A percentile compares a stretch with the other conserved stretches of the same genome.
phyloP scores from a whole-genome alignment of 2,113 vertebrate genomes.

The Neomonachus schauinslandi region DNA sequence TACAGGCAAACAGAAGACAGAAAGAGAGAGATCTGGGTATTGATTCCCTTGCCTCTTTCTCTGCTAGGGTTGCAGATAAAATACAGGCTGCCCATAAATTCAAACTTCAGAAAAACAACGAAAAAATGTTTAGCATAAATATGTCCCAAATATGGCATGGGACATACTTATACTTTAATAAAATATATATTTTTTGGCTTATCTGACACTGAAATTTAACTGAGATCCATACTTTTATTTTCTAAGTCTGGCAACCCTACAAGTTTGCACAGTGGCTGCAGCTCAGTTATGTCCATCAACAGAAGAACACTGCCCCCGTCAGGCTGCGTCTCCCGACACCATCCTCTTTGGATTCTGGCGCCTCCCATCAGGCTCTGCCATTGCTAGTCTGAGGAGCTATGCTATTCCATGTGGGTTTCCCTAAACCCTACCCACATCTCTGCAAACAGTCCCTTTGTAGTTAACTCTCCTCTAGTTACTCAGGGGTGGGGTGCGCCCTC shows the following conservation, averaged over 20 bases:
- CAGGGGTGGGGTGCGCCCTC: fast-evolving
- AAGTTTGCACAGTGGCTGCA: too few relatives aligned
- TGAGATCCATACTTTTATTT: background rate
- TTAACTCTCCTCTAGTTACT: background rate
- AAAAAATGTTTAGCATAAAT: background rate
- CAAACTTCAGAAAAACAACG: background rate
- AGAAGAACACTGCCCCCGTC: background rate
- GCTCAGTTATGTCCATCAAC: too few relatives aligned
- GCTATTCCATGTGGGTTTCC: background rate
- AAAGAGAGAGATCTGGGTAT: background rate
- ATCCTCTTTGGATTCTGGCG: background rate
- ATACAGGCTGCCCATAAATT: background rate
- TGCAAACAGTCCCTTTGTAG: fast-evolving
- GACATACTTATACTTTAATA: background rate
- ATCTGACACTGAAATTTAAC: background rate
- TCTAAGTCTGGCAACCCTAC: background rate
- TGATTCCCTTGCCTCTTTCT: background rate
- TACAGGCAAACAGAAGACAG: background rate
- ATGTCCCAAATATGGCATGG: background rate
- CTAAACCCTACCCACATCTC: background rate
- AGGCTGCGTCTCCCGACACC: fast-evolving
- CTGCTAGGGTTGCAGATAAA: background rate
- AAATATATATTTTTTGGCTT: background rate
- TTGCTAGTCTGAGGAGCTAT: too few relatives aligned
- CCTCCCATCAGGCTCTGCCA: background rate